Evolutionary conservation across 30 jellyfish, hydroid and myxozoan species (phyloP).

Genomic region (Cassiopea andromeda): DNA sequence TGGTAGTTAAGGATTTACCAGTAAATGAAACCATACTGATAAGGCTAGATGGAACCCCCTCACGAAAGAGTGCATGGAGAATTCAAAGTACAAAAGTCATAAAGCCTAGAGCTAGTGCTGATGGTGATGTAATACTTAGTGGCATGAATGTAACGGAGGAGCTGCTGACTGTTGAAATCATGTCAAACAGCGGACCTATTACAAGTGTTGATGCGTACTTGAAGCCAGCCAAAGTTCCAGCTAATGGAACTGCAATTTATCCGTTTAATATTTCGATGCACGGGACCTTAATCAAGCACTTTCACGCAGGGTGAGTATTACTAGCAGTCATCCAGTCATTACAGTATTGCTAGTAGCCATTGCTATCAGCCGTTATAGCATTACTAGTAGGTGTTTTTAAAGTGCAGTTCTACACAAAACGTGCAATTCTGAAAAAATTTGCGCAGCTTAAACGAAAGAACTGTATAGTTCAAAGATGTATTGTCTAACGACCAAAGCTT

Average conservation of each 20-base stretch:
- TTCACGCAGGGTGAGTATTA: constrained; percentile 38
- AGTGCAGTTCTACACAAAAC: no score
- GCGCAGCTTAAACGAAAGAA: no score
- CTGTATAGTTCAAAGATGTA: no score
- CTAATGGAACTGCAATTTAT: background rate
- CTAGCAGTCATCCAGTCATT: background rate
- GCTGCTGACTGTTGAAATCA: constrained; percentile 28
- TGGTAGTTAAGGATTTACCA: constrained; percentile 50
- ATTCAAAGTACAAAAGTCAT: background rate
- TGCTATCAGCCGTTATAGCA: no score
- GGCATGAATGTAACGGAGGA: background rate
- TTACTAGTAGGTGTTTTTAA: no score
- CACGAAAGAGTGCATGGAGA: background rate
- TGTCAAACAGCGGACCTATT: background rate
- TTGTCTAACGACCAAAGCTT: no score
- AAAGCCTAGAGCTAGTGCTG: constrained; percentile 21
- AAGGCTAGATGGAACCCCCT: constrained; percentile 18
- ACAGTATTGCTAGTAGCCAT: no score
- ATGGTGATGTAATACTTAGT: constrained; percentile 37
- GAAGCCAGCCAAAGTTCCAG: background rate
- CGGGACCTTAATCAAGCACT: constrained; percentile 23
- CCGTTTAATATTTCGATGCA: constrained; percentile 13
- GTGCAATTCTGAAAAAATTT: no score
- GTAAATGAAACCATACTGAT: constrained; percentile 24
- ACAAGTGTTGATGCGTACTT: background rate